These are phyloP conservation scores for Kryptopterus vitreolus DNA, from an alignment of 2,797 vertebrate species.

Conservation along the genomic window DNA sequence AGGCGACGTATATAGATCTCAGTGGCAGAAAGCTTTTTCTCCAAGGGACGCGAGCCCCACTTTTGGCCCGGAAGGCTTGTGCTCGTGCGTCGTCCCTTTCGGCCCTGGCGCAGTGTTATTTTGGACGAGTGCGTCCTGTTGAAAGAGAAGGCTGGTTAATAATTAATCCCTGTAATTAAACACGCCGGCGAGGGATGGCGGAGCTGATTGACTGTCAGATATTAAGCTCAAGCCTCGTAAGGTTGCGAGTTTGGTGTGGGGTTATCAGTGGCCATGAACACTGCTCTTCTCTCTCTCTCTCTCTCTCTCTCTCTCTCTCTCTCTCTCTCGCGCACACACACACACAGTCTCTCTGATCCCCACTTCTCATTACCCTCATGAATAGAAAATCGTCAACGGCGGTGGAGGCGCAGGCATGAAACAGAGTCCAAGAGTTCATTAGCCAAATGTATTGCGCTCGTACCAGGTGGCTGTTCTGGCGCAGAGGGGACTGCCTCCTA, in stretches of 20 bases:
- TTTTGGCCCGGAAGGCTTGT: constrained; percentile 24
- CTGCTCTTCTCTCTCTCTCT: constrained; percentile 42
- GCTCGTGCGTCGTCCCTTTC: constrained; percentile 60
- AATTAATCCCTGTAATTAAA: constrained; percentile 85
- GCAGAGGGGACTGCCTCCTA: constrained; percentile 69
- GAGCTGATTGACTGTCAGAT: constrained; percentile 82
- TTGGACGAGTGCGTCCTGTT: constrained; percentile 68
- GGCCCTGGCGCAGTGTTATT: constrained; percentile 63
- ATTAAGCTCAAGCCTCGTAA: constrained; percentile 81
- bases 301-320: constrained; percentile 2
- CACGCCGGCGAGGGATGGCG: constrained; percentile 77
- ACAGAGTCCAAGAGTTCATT: constrained; percentile 80
- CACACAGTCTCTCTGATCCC: constrained; percentile 63
- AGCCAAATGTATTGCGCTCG: constrained; percentile 74
- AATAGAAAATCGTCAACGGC: constrained; percentile 78
- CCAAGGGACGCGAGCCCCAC: constrained; percentile 22
- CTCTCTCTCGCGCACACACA: background rate
- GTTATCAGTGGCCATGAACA: constrained; percentile 77
- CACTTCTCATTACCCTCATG: constrained; percentile 80
- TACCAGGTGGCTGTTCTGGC: constrained; percentile 69
- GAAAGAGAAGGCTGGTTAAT: constrained; percentile 82
- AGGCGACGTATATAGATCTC: background rate
- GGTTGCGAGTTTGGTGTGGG: constrained; percentile 81
- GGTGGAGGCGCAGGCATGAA: constrained; percentile 76
- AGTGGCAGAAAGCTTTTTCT: constrained; percentile 31